Conservation (phyloP, 2,797 vertebrate genomes). For the Peromyscus eremicus region DNA sequence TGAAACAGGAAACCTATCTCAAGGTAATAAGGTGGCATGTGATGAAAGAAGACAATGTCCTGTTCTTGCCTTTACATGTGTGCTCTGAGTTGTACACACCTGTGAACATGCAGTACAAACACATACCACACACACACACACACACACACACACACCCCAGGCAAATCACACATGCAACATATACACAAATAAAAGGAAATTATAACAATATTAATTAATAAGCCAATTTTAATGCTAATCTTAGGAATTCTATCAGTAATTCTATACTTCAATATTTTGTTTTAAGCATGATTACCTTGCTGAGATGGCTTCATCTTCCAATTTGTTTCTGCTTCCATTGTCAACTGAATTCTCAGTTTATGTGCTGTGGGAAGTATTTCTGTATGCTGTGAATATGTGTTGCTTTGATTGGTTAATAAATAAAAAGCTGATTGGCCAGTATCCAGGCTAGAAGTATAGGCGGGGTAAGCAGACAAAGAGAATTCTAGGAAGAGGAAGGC, state of each 20-base stretch:
- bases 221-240: background rate
- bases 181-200: background rate
- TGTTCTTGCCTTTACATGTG: no score
- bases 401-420: no score
- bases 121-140: background rate
- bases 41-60: background rate
- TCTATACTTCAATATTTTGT: background rate
- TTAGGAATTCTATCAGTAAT: background rate
- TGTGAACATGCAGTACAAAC: background rate
- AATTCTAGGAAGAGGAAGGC: no score
- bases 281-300: background rate
- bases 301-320: background rate
- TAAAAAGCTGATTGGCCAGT: no score
- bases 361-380: no score
- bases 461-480: no score
- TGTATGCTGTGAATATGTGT: no score
- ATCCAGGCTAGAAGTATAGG: no score
- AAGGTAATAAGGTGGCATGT: background rate
- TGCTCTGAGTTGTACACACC: background rate
- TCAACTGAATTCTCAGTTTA: background rate
- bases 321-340: background rate
- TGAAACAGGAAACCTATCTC: background rate
- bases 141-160: background rate
- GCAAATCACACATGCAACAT: background rate
- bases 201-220: background rate